Percentiles rank a stretch among this genome's conserved stretches.
phyloP scores from a whole-genome alignment of 2,888 invertebrate genomes.

The Alentia gelatinosa region DNA sequence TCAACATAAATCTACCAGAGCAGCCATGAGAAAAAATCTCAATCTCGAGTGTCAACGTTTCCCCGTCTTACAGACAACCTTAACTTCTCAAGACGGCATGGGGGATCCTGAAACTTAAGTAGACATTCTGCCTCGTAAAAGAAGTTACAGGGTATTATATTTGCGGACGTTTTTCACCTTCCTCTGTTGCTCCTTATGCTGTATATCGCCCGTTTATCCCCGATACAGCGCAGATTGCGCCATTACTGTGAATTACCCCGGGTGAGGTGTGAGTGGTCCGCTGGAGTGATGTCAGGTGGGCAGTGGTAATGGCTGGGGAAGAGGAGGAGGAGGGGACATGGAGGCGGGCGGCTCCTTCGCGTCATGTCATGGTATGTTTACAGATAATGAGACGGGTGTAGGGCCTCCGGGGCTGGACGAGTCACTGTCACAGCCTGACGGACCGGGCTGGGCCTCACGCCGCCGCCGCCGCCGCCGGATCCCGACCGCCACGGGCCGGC shows the following conservation, averaged over 20 bases:
- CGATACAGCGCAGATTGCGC: not conserved
- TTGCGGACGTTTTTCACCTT: not conserved
- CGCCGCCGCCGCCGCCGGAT: too few species aligned
- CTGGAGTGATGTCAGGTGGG: too few species aligned
- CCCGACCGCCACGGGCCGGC: not conserved
- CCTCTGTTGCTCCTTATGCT: too few species aligned
- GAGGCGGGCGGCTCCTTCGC: not conserved
- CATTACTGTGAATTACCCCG: not conserved
- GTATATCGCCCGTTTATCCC: not conserved
- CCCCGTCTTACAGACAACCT: too few species aligned
- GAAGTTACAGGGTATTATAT: not conserved
- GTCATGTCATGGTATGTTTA: not conserved
- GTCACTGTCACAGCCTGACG: not conserved
- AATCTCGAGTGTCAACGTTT: too few species aligned
- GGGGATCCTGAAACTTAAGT: not conserved
- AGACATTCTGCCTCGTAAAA: not conserved
- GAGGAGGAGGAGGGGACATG: not conserved
- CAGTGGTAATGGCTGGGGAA: not conserved
- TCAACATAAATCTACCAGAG: too few species aligned
- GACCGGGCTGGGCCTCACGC: not conserved
- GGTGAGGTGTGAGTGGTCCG: not conserved
- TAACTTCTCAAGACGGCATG: too few species aligned
- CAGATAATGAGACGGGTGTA: not conserved
- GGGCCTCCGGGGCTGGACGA: not conserved
- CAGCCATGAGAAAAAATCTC: too few species aligned